A percentile compares a stretch with the other conserved stretches of the same genome.
Evolutionary conservation across 2,113 vertebrate species (phyloP).

Genomic region (Rhagologus leucostigma): DNA sequence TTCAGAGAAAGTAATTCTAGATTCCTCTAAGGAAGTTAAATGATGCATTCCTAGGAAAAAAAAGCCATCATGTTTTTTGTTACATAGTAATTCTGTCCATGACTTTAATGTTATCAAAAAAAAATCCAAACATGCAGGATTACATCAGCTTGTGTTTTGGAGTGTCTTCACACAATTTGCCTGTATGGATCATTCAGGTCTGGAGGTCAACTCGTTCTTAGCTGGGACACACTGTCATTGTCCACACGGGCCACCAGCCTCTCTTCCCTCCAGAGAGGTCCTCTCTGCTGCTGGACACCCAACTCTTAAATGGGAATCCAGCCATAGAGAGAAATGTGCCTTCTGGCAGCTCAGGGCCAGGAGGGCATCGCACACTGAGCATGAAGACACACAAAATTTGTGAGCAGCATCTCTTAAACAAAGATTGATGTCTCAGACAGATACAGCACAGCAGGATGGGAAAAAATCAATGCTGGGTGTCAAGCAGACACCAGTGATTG

Average conservation of each 20-base stretch:
- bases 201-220: background rate
- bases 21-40: background rate
- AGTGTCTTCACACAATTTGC: background rate
- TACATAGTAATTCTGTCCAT: background rate
- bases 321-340: background rate
- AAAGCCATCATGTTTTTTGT: background rate
- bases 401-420: background rate
- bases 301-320: background rate
- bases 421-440: background rate
- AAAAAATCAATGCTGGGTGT: background rate
- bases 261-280: background rate
- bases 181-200: background rate
- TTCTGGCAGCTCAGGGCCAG: background rate
- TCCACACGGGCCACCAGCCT: fast-evolving
- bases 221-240: background rate
- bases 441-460: background rate
- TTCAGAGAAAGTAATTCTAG: background rate
- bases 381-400: background rate
- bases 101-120: background rate
- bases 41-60: background rate
- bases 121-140: background rate
- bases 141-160: background rate
- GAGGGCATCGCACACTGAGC: fast-evolving
- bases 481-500: background rate
- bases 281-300: background rate